Evolutionary conservation across 30 jellyfish, hydroid and myxozoan species (phyloP).

Genomic region (Mastigias papua): DNA sequence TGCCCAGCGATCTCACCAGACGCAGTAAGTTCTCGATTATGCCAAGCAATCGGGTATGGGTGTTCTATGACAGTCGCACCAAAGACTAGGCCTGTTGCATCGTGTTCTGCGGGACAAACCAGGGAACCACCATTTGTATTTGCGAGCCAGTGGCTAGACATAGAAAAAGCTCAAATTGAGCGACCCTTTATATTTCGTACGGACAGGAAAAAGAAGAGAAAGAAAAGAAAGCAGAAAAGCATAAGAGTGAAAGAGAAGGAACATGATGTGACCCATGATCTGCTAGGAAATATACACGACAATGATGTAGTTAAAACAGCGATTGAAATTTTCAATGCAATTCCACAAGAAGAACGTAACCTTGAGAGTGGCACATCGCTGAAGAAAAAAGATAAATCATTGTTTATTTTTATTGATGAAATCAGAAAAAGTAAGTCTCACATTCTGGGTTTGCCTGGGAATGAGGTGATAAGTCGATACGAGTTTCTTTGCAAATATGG

Average conservation of each 20-base stretch:
- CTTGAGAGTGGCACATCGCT: neutral
- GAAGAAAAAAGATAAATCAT: conserved; percentile 18
- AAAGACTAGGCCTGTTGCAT: neutral
- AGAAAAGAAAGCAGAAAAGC: conserved; percentile 20
- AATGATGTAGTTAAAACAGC: neutral
- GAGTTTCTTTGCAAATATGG: conserved; percentile 51
- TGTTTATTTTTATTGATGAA: conserved; percentile 5
- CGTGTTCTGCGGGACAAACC: neutral
- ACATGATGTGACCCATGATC: neutral
- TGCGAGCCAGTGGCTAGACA: neutral
- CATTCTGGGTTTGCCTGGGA: conserved; percentile 42
- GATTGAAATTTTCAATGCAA: conserved; percentile 15
- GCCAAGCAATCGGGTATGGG: neutral
- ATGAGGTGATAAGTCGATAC: conserved; percentile 36
- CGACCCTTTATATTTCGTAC: conserved; percentile 28
- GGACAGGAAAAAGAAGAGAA: conserved; percentile 27
- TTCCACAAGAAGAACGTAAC: conserved; percentile 23
- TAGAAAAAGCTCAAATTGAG: conserved; percentile 3
- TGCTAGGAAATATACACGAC: neutral
- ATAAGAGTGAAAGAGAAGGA: neutral
- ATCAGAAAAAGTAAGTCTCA: conserved; percentile 48
- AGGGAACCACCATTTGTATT: conserved; percentile 12
- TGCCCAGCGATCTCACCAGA: neutral
- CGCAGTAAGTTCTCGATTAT: neutral
- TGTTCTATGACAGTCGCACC: neutral